Evolutionary conservation across 2,113 vertebrate genomes (phyloP).

Genomic region (Opisthocomus hoazin): DNA sequence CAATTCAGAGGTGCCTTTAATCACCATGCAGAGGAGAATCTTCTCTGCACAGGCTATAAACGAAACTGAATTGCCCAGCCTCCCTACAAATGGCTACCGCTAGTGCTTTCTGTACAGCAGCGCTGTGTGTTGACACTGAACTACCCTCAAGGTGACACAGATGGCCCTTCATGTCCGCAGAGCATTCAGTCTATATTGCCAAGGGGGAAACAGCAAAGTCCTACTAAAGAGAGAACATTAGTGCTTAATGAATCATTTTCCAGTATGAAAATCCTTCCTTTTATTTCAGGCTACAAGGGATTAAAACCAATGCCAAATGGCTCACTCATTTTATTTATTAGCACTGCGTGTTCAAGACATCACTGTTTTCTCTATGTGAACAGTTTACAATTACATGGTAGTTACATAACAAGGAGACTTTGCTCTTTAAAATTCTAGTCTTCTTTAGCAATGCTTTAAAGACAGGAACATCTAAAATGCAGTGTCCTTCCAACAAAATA

Average conservation of each 20-base stretch:
- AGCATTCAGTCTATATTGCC: slow-evolving; percentile 20
- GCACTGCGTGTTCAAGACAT: not conserved
- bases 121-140: not conserved
- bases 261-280: slow-evolving; percentile 51
- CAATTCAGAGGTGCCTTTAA: not conserved
- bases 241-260: slow-evolving; percentile 62
- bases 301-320: slow-evolving; percentile 54
- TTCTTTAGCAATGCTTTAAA: not conserved
- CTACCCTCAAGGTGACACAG: slow-evolving; percentile 57
- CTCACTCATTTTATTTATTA: slow-evolving; percentile 55
- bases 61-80: not conserved
- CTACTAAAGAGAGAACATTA: slow-evolving; percentile 49
- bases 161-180: slow-evolving; percentile 38
- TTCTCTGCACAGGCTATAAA: not conserved
- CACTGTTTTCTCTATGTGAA: slow-evolving; percentile 40
- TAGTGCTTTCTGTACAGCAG: not conserved
- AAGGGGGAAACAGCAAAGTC: slow-evolving; percentile 48
- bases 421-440: slow-evolving; percentile 34
- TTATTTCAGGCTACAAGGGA: slow-evolving; percentile 59
- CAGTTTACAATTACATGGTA: slow-evolving; percentile 47
- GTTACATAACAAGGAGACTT: slow-evolving; percentile 49
- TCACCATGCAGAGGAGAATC: slow-evolving; percentile 9
- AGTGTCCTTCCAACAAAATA: not conserved
- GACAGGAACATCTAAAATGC: not conserved
- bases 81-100: not conserved